These are phyloP conservation scores for Anhinga rufa DNA, from an alignment of 2,113 vertebrate genomes.

Conservation along the genomic window DNA sequence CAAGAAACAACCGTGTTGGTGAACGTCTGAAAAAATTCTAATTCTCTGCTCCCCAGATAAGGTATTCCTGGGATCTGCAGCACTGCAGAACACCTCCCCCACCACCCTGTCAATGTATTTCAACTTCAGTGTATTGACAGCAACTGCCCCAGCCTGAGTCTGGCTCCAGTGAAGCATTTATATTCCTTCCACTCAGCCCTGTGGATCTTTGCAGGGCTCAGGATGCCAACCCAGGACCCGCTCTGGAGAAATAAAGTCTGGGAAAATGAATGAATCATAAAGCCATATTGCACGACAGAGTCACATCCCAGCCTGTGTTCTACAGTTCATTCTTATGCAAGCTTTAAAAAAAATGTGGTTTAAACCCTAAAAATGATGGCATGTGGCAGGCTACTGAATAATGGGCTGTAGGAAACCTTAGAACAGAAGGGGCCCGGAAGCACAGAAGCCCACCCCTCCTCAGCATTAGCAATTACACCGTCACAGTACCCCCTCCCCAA, in stretches of 20 bases:
- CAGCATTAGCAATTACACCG: background rate
- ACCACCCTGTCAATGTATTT: background rate
- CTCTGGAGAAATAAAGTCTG: slow-evolving; percentile 18
- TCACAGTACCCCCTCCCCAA: background rate
- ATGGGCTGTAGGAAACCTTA: background rate
- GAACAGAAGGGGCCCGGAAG: background rate
- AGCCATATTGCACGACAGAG: background rate
- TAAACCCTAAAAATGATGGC: background rate
- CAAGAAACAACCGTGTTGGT: background rate
- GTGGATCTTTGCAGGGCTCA: background rate
- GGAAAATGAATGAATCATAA: slow-evolving; percentile 27
- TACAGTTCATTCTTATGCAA: background rate
- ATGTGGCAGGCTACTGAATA: background rate
- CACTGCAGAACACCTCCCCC: background rate
- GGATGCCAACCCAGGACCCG: background rate
- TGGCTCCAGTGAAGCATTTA: slow-evolving; percentile 41
- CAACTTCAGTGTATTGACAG: slow-evolving; percentile 27
- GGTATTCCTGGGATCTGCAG: background rate
- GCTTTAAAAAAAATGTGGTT: background rate
- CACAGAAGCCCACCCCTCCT: background rate
- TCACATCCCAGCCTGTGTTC: background rate
- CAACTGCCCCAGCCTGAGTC: background rate
- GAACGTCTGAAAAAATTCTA: background rate
- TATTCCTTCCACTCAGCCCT: slow-evolving; percentile 18
- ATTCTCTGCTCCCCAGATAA: background rate